These are phyloP conservation scores for Polymixis flavicincta DNA, from an alignment of 2,888 invertebrate species.

Conservation along the genomic window DNA sequence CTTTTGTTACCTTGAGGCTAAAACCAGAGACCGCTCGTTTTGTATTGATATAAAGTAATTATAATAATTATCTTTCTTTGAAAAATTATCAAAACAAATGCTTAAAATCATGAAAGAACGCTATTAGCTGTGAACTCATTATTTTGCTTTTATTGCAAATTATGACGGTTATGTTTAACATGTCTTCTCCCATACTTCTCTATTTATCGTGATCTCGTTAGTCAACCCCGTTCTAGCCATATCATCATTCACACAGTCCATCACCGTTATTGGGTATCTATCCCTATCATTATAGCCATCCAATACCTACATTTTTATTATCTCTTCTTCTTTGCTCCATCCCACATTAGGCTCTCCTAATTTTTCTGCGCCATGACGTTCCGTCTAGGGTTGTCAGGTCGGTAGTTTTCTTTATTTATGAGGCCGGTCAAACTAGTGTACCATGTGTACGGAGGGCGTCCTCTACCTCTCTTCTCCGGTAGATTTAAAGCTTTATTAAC, in stretches of 20 bases:
- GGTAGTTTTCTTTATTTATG: no score
- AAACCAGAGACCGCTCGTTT: not conserved
- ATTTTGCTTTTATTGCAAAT: not conserved
- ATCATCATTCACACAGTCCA: not conserved
- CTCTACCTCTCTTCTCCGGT: no score
- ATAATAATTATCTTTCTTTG: not conserved
- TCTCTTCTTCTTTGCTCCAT: no score
- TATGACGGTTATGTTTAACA: not conserved
- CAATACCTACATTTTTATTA: no score
- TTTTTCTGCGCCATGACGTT: no score
- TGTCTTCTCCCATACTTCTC: not conserved
- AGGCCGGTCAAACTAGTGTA: no score
- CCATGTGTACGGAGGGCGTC: no score
- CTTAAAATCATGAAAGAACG: not conserved
- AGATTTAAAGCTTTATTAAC: no score
- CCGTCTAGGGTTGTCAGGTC: no score
- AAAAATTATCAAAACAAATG: not conserved
- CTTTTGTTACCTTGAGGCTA: conserved; percentile 11
- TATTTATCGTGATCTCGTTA: not conserved
- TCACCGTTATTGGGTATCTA: not conserved
- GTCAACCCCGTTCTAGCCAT: not conserved
- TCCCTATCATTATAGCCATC: no score
- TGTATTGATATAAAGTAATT: not conserved
- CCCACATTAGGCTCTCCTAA: no score
- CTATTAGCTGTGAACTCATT: not conserved